Percentiles rank a stretch among this genome's conserved stretches.
phyloP scores from a whole-genome alignment of 2,113 vertebrate genomes.

The Ptilorrhoa leucosticta region DNA sequence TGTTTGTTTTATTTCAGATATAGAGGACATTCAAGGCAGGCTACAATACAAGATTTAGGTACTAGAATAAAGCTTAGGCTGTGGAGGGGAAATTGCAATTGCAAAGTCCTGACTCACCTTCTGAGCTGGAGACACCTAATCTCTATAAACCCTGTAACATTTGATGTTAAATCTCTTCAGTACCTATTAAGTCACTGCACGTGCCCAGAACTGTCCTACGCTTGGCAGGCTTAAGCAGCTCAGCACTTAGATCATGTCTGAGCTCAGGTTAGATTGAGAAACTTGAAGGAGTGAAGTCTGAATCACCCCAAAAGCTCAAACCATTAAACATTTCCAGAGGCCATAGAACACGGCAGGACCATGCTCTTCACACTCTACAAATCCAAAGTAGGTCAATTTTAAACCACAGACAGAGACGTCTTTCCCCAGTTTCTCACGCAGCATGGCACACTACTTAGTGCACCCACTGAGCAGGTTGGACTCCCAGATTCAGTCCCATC shows the following conservation, averaged over 20 bases:
- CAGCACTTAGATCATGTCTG: conserved; percentile 51
- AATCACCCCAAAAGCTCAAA: conserved; percentile 10
- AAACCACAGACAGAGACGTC: neutral
- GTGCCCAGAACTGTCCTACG: conserved; percentile 53
- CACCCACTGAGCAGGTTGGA: neutral
- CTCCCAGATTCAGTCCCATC: neutral
- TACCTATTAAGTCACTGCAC: conserved; percentile 52
- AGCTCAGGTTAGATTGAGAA: conserved; percentile 46
- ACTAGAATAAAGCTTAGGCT: neutral
- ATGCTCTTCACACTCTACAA: neutral
- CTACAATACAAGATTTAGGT: neutral
- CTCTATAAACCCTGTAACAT: conserved; percentile 16
- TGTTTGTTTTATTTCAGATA: neutral
- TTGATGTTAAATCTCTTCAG: conserved; percentile 59
- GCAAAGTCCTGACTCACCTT: conserved; percentile 32
- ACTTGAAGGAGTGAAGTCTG: conserved; percentile 14
- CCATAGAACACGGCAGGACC: neutral
- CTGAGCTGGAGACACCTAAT: conserved; percentile 49
- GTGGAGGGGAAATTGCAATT: neutral
- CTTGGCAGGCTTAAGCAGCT: conserved; percentile 11
- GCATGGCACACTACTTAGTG: neutral
- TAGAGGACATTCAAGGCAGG: neutral
- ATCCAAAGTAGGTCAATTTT: neutral
- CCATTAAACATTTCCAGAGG: conserved; percentile 1
- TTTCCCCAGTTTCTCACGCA: neutral